phyloP scores from a whole-genome alignment of 2,797 vertebrate species.

The Acrocephalus scirpaceus region DNA sequence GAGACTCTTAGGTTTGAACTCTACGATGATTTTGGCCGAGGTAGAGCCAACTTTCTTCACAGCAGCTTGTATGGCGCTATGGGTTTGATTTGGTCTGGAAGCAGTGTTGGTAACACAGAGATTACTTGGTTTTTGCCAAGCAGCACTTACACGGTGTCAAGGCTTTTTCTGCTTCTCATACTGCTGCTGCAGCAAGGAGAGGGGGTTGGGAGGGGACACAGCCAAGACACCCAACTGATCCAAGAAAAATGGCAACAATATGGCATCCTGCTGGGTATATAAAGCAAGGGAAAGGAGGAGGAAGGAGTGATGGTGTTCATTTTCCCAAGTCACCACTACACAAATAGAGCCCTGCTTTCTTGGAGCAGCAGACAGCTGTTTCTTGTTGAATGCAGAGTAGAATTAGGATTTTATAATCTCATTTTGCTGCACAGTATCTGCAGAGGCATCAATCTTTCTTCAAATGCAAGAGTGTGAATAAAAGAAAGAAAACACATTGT shows the following conservation, averaged over 20 bases:
- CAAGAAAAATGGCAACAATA: background rate
- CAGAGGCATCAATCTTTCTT: background rate
- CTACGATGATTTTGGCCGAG: background rate
- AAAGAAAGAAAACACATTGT: background rate
- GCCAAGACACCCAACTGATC: background rate
- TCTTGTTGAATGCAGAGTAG: background rate
- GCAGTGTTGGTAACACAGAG: rapidly evolving
- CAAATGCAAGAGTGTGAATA: background rate
- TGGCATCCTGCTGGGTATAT: background rate
- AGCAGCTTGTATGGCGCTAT: rapidly evolving
- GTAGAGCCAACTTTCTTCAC: background rate
- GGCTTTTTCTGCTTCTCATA: too few relatives aligned
- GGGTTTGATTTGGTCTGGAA: background rate
- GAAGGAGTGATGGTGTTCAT: background rate
- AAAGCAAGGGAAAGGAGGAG: background rate
- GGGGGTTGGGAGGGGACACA: background rate
- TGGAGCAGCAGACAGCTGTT: background rate
- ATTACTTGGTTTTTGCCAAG: background rate
- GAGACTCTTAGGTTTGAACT: background rate
- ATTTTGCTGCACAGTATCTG: background rate
- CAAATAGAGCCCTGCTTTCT: rapidly evolving
- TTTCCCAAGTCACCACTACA: rapidly evolving
- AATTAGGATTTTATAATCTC: background rate
- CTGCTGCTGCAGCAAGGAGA: background rate
- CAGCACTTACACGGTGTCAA: rapidly evolving